Percentiles rank a stretch among this genome's conserved stretches.
Conservation (phyloP, 2,797 vertebrate genomes). For the Numenius phaeopus region DNA sequence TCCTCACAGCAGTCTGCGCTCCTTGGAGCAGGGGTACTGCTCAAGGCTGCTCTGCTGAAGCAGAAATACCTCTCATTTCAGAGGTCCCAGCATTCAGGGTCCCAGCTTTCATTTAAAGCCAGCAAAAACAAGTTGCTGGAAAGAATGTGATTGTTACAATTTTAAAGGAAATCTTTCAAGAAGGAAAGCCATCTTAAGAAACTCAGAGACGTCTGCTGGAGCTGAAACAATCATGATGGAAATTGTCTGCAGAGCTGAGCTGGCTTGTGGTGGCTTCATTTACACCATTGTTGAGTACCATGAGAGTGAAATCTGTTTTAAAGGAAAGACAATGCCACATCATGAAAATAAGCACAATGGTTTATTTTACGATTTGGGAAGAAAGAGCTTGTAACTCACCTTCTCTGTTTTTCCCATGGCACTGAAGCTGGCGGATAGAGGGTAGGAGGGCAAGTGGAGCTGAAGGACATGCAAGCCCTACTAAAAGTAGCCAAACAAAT, state of each 20-base stretch:
- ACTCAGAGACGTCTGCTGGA: not conserved
- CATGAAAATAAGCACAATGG: not conserved
- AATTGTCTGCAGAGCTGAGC: not conserved
- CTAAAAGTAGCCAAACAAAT: not conserved
- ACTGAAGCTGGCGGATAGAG: not conserved
- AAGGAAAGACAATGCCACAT: not conserved
- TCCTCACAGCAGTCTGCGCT: not conserved
- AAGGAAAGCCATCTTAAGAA: not conserved
- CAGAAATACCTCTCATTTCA: not conserved
- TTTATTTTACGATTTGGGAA: not conserved
- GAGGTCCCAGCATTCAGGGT: not conserved
- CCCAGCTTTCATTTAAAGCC: not conserved
- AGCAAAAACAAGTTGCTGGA: not conserved
- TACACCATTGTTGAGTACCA: not conserved
- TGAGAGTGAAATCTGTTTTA: not conserved
- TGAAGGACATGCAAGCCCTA: not conserved
- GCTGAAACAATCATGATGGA: not conserved
- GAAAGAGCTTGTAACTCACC: not conserved
- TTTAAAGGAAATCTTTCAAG: not conserved
- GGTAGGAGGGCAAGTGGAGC: not conserved
- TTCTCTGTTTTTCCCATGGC: not conserved
- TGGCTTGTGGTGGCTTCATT: not conserved
- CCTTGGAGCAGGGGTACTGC: not conserved
- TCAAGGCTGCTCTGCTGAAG: not conserved
- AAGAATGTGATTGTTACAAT: not conserved